Conservation (phyloP, 2,888 invertebrate species). For the Tetragonisca angustula region DNA sequence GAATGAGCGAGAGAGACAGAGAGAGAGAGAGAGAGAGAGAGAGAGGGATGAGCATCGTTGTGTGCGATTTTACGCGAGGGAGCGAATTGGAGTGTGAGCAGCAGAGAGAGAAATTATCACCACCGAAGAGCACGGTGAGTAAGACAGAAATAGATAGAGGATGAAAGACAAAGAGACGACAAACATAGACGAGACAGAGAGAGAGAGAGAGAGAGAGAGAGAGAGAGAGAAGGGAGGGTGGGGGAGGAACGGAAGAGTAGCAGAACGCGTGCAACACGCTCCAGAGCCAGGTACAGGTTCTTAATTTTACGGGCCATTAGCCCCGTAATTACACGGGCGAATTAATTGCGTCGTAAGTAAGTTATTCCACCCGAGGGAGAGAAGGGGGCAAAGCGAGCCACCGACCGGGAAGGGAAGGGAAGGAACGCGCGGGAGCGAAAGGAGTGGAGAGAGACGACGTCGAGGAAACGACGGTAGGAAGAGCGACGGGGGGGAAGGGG, state of each 20-base stretch:
- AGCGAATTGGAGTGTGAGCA: conserved; percentile 17
- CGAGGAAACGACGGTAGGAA: conserved; percentile 13
- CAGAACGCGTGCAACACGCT: conserved; percentile 68
- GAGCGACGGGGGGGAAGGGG: too few species aligned
- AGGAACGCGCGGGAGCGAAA: neutral
- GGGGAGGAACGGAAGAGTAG: conserved; percentile 47
- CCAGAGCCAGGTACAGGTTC: conserved; percentile 71
- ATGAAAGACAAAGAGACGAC: neutral
- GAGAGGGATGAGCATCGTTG: too few species aligned
- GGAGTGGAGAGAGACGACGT: neutral
- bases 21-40: too few species aligned
- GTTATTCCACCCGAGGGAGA: conserved; percentile 73
- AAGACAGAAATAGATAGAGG: neutral
- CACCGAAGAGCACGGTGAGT: neutral
- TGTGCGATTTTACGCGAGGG: conserved; percentile 26
- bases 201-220: conserved; percentile 7
- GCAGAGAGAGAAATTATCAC: conserved; percentile 19
- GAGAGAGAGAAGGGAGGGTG: conserved; percentile 8
- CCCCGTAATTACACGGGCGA: conserved; percentile 78
- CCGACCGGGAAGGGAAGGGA: conserved; percentile 6
- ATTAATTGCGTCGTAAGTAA: conserved; percentile 80
- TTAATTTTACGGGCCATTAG: conserved; percentile 81
- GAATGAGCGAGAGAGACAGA: neutral
- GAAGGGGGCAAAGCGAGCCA: conserved; percentile 51
- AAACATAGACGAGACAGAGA: neutral